A percentile compares a stretch with the other conserved stretches of the same genome.
These are phyloP conservation scores for Triops longicaudatus DNA, from an alignment of 1,140 invertebrate species.

Conservation along the genomic window DNA sequence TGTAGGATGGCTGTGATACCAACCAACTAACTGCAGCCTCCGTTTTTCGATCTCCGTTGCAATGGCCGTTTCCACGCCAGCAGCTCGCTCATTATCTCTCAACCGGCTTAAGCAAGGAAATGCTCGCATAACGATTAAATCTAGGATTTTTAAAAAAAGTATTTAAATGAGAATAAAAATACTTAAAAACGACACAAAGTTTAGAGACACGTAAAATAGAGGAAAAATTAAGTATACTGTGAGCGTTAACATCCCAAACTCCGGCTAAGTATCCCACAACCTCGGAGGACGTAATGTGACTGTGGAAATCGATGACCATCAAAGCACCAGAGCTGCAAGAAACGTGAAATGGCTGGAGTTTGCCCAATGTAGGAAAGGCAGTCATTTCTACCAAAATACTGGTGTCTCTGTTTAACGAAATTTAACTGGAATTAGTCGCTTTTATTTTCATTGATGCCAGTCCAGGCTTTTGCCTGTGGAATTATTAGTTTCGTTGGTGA, in stretches of 20 bases:
- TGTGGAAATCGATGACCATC: constrained; percentile 84
- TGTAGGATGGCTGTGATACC: constrained; percentile 94
- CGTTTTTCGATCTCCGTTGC: constrained; percentile 60
- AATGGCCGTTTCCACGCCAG: constrained; percentile 71
- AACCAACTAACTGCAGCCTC: constrained; percentile 74
- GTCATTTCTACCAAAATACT: constrained; percentile 60
- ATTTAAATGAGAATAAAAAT: constrained; percentile 35
- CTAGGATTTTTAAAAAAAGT: constrained; percentile 42
- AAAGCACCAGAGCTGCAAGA: constrained; percentile 81
- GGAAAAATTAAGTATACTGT: constrained; percentile 54
- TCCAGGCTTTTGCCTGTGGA: background rate
- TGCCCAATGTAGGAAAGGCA: constrained; percentile 73
- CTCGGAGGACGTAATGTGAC: constrained; percentile 82
- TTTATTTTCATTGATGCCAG: background rate
- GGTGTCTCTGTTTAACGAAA: constrained; percentile 19
- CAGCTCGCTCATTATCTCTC: constrained; percentile 61
- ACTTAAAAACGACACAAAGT: too few species aligned
- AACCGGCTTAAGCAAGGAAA: constrained; percentile 80
- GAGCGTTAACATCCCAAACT: constrained; percentile 85
- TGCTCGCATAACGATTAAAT: constrained; percentile 74
- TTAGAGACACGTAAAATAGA: constrained; percentile 21
- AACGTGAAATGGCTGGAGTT: constrained; percentile 84
- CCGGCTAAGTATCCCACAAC: constrained; percentile 90
- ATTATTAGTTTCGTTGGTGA: too few species aligned
- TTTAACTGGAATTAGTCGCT: background rate